Percentiles rank a stretch among this genome's conserved stretches.
Conservation (phyloP, 2,888 invertebrate species). For the Agonopterix arenella region DNA sequence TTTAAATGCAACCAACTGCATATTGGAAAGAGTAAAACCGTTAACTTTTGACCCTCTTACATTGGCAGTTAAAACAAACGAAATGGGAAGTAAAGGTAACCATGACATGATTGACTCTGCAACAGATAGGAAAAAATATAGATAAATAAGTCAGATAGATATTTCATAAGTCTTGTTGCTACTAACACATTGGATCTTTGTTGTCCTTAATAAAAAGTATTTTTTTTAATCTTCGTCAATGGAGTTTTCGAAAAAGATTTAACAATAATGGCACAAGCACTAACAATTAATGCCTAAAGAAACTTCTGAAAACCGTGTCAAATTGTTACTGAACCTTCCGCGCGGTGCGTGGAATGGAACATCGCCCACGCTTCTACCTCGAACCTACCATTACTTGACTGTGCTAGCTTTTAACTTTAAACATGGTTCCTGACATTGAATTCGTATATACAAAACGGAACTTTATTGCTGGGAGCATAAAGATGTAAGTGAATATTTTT, state of each 20-base stretch:
- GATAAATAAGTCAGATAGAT: too few relatives aligned
- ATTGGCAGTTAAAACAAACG: neutral
- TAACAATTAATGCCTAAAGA: conserved; percentile 12
- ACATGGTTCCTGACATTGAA: conserved; percentile 15
- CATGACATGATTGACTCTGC: too few relatives aligned
- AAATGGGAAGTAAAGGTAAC: too few relatives aligned
- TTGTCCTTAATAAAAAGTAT: too few relatives aligned
- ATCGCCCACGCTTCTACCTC: conserved; percentile 42
- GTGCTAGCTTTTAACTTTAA: conserved; percentile 29
- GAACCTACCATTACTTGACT: conserved; percentile 40
- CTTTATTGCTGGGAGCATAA: neutral
- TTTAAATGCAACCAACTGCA: neutral
- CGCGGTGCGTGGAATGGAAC: conserved; percentile 19
- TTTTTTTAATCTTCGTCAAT: too few relatives aligned
- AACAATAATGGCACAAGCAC: neutral
- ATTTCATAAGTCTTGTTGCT: too few relatives aligned
- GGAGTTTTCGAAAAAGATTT: neutral
- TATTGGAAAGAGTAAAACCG: neutral
- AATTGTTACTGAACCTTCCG: conserved; percentile 33
- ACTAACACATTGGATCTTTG: too few relatives aligned
- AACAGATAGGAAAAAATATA: too few relatives aligned
- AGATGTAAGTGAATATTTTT: conserved; percentile 6
- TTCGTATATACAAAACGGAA: neutral
- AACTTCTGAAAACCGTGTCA: conserved; percentile 32
- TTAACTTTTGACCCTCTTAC: conserved; percentile 1